A percentile compares a stretch with the other conserved stretches of the same genome.
Conservation (phyloP, 2,113 vertebrate genomes). For the Irena cyanogastra region DNA sequence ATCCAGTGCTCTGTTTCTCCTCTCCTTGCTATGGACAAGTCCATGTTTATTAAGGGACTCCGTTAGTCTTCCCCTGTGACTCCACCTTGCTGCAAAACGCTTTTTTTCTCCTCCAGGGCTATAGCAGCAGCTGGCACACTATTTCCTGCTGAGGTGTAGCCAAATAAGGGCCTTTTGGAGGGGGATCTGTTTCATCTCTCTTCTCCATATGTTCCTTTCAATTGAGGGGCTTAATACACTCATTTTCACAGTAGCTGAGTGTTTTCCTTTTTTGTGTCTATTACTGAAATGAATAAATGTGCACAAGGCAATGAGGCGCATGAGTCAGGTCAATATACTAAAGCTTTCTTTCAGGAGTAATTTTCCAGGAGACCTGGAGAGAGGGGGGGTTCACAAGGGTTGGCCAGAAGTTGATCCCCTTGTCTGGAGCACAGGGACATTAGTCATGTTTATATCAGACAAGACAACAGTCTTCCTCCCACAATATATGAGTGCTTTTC, state of each 20-base stretch:
- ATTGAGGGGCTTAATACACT: constrained; percentile 2
- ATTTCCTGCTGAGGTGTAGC: constrained; percentile 49
- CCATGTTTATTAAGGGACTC: constrained; percentile 1
- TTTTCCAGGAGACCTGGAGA: not conserved
- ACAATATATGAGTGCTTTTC: not conserved
- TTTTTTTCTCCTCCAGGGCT: not conserved
- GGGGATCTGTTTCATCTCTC: constrained; percentile 27
- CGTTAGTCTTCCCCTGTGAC: not conserved
- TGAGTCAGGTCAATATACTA: not conserved
- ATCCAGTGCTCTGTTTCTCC: not conserved
- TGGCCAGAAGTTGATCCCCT: not conserved
- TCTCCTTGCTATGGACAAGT: not conserved
- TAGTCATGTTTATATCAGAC: not conserved
- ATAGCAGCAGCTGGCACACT: constrained; percentile 36
- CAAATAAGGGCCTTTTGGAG: constrained; percentile 44
- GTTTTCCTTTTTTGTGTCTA: not conserved
- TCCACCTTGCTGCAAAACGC: not conserved
- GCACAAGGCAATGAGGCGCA: not conserved
- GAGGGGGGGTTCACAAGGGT: rapidly evolving
- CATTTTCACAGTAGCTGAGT: constrained; percentile 46
- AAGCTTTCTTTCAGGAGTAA: not conserved
- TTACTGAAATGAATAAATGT: constrained; percentile 22
- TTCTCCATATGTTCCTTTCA: constrained; percentile 42
- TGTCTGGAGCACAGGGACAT: not conserved
- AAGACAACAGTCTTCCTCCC: not conserved